Evolutionary conservation across 2,888 invertebrate species (phyloP).

Genomic region (Heliconius sara): DNA sequence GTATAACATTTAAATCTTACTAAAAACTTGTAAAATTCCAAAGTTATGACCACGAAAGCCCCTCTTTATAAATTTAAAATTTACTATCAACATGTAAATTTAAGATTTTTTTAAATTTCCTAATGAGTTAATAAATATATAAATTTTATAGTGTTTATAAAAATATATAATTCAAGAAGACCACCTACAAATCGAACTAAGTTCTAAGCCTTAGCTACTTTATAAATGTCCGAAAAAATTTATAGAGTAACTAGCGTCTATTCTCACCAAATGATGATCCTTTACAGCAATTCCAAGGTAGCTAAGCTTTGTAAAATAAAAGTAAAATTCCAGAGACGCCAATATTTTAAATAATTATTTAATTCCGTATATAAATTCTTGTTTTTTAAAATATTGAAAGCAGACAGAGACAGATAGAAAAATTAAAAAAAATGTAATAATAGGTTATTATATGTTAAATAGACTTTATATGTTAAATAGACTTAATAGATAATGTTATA

Average conservation of each 20-base stretch:
- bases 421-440: not conserved
- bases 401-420: no score
- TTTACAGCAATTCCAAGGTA: not conserved
- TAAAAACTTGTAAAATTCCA: no score
- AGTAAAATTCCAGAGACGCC: not conserved
- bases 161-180: not conserved
- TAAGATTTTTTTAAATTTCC: no score
- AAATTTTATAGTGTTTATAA: not conserved
- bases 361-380: no score
- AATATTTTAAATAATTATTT: not conserved
- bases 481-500: no score
- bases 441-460: no score
- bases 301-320: not conserved
- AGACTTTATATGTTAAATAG: no score
- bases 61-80: no score
- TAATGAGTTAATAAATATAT: not conserved
- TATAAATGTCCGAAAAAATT: not conserved
- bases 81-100: no score
- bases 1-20: no score
- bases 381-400: no score
- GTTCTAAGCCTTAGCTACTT: not conserved
- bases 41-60: no score
- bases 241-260: slow-evolving; percentile 1
- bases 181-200: not conserved
- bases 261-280: not conserved